Base-by-base conservation (phyloP, 2,888 invertebrate genomes). In the Lithophane leautieri region DNA sequence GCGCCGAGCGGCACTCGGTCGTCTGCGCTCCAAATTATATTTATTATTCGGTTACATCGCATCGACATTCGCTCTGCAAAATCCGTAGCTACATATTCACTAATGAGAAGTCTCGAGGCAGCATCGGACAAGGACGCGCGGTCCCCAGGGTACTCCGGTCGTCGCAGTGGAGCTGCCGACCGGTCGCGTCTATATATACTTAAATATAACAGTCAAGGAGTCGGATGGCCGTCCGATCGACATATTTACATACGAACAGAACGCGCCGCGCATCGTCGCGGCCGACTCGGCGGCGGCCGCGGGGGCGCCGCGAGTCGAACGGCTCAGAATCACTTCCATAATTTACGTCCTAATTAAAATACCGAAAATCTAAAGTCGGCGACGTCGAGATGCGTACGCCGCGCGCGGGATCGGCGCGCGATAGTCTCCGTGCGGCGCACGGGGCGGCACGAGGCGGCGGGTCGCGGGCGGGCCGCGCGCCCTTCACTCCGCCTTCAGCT, bases 31-130 rank as follows among this genome's bases (percentile, higher is more conserved):
- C 94, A 94, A 94, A 95, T 95, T 95, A 95, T 93, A 94, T 95
- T 94, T 92, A 94, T 93, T 94, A 94, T 94, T 94, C 92, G 94
- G 94, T 94, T 94, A 95, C 94, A 94, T 95, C 93, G 96, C 95
- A 95, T 94, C 94, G 94, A 94, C 93, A 92, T 92, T 93, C 89
- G 92, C 94, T 92, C 92, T 92, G 94, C 92, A 94, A 93, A 85
- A 93, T 93, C 93, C 93, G 94, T 93, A 93, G 95, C 94, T 96
- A 95, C 93, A 94, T 95, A 95, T 96, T 96, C 93, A 96, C 96
- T 96, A 96, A 93, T 95, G 95, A 95, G 95, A 96, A 93, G 95
- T 94, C 94, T 94, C 94, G 94, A 94, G 95, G 94, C 95, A 93
- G 94, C 94, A 92, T 93, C 92, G 91, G 92, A 93, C 92, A 91